Evolutionary conservation across 2,888 invertebrate genomes (phyloP), one percentile per base, ranked within the genome.

Genomic region (Clunio marinus): DNA sequence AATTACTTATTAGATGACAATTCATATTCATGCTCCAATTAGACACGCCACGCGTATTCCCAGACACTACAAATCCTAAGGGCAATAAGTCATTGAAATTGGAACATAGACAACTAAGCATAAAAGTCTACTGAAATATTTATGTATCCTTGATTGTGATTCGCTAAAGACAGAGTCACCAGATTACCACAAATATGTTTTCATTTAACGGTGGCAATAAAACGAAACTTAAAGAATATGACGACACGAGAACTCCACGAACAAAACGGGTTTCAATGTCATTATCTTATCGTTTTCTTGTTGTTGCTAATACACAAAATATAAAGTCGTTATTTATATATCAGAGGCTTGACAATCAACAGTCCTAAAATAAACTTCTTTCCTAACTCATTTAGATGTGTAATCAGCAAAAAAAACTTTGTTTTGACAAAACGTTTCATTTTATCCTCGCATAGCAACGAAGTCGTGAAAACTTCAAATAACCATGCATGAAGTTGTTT

Each of bases 241-340:
- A 41, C 41, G 41, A 41, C 41, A 41, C 32, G 41, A 41, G 15
- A 41, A 41, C 41, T 41, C 41, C 41, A 41, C 41, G 15, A n/a
- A n/a, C n/a, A n/a, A n/a, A 41, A 41, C 41, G 10, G n/a, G 41
- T 41, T 41, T 41, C n/a, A n/a, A 15, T 41, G 41, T 41, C 41
- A 15, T 10, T 15, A 5, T 5, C 2, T 41, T 10, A 41, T 41
- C 4, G 2, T n/a, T n/a, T n/a, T n/a, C 41, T 10, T 41, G 10
- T 10, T 15, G 41, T 41, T 41, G 10, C 10, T 15, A 41, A 41
- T n/a, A 41, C 41, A 41, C 41, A 41, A 41, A 32, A 41, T 41
- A 5, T 41, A 15, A 41, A 41, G n/a, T 41, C 41, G 41, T 5
- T 15, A 15, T 15, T 5, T 10, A 41, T 10, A 41, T n/a, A 15